phyloP scores from a whole-genome alignment of 2,113 vertebrate genomes.

The Triplophysa siluroides region DNA sequence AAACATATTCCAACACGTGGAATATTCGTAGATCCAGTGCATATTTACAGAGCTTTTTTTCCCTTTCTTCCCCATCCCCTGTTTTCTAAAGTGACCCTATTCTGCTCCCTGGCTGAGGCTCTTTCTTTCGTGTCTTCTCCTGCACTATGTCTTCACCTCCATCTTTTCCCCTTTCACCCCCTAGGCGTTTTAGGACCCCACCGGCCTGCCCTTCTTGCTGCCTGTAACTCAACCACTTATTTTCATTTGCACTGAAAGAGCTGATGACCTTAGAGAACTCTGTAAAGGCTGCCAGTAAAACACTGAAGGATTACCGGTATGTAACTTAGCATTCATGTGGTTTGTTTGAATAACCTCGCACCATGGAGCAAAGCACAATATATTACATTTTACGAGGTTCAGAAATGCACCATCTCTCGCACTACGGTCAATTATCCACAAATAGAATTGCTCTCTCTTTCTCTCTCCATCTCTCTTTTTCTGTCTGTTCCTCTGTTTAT shows the following conservation, averaged over 20 bases:
- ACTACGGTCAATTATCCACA: conserved; percentile 62
- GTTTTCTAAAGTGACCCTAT: not conserved
- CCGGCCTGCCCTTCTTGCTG: conserved; percentile 58
- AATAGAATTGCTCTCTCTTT: conserved; percentile 54
- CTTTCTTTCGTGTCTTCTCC: conserved; percentile 4
- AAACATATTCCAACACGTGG: not conserved
- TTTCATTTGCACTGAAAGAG: conserved; percentile 59
- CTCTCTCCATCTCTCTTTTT: conserved; percentile 34
- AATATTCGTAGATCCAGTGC: conserved; percentile 4
- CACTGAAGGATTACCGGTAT: conserved; percentile 76
- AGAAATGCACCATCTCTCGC: conserved; percentile 56
- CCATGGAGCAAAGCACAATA: conserved; percentile 68
- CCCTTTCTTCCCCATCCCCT: not conserved
- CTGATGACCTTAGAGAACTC: conserved; percentile 74
- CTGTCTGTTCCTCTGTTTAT: conserved; percentile 5
- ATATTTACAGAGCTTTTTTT: not conserved
- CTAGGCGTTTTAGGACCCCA: conserved; percentile 59
- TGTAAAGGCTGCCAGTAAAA: conserved; percentile 78
- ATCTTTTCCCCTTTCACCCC: conserved; percentile 14
- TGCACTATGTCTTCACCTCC: conserved; percentile 35
- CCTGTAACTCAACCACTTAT: conserved; percentile 69
- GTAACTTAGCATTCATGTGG: conserved; percentile 79
- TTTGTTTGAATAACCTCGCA: conserved; percentile 80
- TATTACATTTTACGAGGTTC: conserved; percentile 78
- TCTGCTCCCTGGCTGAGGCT: conserved; percentile 18